A percentile compares a stretch with the other conserved stretches of the same genome.
phyloP scores from a whole-genome alignment of 2,113 vertebrate species.

The Channa argus region DNA sequence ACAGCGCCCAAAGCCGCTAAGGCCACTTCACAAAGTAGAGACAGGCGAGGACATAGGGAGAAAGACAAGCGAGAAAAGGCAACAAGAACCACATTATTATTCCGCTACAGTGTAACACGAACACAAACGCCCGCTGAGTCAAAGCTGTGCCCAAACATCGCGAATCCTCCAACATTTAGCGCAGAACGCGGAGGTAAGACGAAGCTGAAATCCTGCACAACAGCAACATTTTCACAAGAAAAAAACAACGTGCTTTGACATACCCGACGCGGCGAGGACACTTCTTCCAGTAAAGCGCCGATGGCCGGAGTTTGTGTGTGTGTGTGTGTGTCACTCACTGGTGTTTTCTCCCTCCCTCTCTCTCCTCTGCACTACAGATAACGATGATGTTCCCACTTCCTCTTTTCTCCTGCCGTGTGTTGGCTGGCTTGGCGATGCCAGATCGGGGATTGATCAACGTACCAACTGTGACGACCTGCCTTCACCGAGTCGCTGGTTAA shows the following conservation, averaged over 20 bases:
- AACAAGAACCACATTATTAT: constrained; percentile 5
- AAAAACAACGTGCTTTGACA: constrained; percentile 48
- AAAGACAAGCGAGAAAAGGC: not conserved
- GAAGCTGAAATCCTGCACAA: not conserved
- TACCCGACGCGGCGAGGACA: constrained; percentile 76
- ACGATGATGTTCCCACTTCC: constrained; percentile 85
- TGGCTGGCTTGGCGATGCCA: constrained; percentile 65
- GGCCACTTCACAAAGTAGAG: constrained; percentile 51
- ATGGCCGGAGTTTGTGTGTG: constrained; percentile 71
- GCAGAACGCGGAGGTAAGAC: constrained; percentile 18
- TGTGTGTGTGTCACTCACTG: constrained; percentile 53
- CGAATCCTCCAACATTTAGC: constrained; percentile 23
- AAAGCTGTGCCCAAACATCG: constrained; percentile 20
- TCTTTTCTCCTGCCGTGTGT: constrained; percentile 81
- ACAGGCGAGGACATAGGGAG: not conserved
- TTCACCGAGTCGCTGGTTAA: not conserved
- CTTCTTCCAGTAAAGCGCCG: constrained; percentile 71
- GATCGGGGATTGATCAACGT: constrained; percentile 4
- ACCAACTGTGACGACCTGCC: not conserved
- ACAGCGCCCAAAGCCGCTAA: constrained; percentile 38
- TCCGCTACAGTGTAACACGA: constrained; percentile 13
- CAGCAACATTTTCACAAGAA: not conserved
- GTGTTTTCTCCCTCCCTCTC: constrained; percentile 40
- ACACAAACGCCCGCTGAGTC: constrained; percentile 7
- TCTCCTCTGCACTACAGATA: constrained; percentile 56